Percentiles rank a stretch among this genome's conserved stretches.
Evolutionary conservation across 2,113 vertebrate species (phyloP).

Genomic region (Ochotona princeps): DNA sequence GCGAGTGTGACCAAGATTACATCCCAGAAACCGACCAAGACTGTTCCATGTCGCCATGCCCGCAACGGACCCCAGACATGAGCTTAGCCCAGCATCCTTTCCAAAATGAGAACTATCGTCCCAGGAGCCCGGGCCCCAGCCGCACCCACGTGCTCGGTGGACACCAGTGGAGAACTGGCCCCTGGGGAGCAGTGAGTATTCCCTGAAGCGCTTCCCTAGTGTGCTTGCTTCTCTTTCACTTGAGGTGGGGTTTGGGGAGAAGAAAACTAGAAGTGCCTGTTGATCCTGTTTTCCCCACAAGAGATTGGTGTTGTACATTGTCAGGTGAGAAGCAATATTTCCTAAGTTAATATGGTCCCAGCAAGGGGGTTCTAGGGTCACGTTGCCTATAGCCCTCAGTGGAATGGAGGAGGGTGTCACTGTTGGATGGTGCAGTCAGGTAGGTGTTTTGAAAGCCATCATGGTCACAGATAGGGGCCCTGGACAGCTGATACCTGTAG

Average conservation of each 20-base stretch:
- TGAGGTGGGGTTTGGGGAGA: background rate
- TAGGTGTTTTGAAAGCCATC: background rate
- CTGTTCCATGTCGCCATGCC: slow-evolving; percentile 95
- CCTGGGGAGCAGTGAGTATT: slow-evolving; percentile 97
- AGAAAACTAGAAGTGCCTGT: accelerated
- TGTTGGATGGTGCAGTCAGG: slow-evolving; percentile 19
- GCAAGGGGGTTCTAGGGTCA: accelerated
- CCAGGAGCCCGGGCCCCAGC: slow-evolving; percentile 82
- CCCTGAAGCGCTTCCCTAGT: background rate
- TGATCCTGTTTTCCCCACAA: background rate
- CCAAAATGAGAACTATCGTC: slow-evolving; percentile 85
- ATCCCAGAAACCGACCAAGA: slow-evolving; percentile 93
- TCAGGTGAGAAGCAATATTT: background rate
- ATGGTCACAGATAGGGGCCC: no score
- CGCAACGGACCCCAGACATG: slow-evolving; percentile 87
- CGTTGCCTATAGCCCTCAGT: background rate
- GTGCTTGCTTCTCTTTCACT: slow-evolving; percentile 1
- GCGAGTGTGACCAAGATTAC: slow-evolving; percentile 94
- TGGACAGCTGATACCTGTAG: background rate
- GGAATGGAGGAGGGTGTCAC: accelerated
- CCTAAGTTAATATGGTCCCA: background rate
- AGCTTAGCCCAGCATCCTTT: slow-evolving; percentile 83
- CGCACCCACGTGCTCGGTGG: slow-evolving; percentile 85
- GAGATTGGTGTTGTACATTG: background rate
- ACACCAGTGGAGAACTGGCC: slow-evolving; percentile 97